A percentile compares a stretch with the other conserved stretches of the same genome.
phyloP scores from a whole-genome alignment of 1,140 invertebrate genomes.

The Radopholus similis region DNA sequence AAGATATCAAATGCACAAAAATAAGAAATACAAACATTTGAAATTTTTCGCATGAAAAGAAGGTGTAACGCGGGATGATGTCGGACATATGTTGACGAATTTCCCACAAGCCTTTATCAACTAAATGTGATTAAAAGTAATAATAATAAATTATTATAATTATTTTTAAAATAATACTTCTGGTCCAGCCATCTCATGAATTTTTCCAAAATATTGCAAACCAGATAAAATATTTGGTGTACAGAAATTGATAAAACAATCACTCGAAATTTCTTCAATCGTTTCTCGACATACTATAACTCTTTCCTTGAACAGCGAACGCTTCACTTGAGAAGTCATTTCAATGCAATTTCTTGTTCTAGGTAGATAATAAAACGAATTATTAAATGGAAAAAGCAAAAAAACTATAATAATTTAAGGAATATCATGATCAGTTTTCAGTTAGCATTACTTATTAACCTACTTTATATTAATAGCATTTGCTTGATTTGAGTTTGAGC shows the following conservation, averaged over 20 bases:
- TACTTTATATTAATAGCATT: no score
- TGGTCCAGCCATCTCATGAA: conserved; percentile 23
- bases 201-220: conserved; percentile 16
- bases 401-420: no score
- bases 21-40: conserved; percentile 1
- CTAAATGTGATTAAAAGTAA: not conserved
- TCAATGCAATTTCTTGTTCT: no score
- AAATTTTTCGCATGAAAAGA: conserved; percentile 29
- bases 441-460: no score
- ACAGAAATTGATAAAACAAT: conserved; percentile 28
- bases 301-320: conserved; percentile 15
- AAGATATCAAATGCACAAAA: not conserved
- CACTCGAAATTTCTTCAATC: not conserved
- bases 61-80: conserved; percentile 20
- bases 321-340: not conserved
- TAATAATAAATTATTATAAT: not conserved
- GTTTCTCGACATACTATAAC: conserved; percentile 10
- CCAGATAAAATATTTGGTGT: conserved; percentile 22
- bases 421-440: no score
- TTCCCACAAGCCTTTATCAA: conserved; percentile 11
- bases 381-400: no score
- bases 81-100: conserved; percentile 23
- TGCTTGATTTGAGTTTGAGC: no score
- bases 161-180: not conserved
- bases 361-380: no score